These are phyloP conservation scores for Osmerus mordax DNA, from an alignment of 2,113 vertebrate species.

Conservation along the genomic window DNA sequence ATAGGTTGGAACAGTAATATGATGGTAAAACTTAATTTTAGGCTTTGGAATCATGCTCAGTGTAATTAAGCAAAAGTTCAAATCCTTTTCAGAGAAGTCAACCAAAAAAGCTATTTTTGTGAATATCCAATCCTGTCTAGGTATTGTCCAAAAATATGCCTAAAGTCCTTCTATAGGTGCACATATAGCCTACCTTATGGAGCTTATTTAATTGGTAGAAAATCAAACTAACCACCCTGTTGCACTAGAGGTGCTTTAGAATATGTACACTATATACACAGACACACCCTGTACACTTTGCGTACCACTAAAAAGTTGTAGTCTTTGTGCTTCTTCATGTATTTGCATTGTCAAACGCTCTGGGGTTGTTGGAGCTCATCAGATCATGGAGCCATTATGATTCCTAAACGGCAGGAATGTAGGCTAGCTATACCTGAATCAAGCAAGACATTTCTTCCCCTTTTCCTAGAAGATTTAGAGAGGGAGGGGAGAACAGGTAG, in stretches of 20 bases:
- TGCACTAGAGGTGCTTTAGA: slow-evolving; percentile 60
- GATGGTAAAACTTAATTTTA: not conserved
- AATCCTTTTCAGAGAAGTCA: not conserved
- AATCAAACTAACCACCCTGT: slow-evolving; percentile 54
- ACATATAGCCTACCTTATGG: slow-evolving; percentile 10
- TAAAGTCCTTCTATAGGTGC: slow-evolving; percentile 43
- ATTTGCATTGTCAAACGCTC: slow-evolving; percentile 52
- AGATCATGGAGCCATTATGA: slow-evolving; percentile 35
- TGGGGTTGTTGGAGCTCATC: slow-evolving; percentile 36
- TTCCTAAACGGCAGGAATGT: not conserved
- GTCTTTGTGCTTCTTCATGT: slow-evolving; percentile 67
- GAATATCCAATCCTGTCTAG: slow-evolving; percentile 9
- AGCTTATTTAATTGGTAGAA: slow-evolving; percentile 31
- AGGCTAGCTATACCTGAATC: slow-evolving; percentile 6
- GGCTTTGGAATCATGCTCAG: not conserved
- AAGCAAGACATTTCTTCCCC: not conserved
- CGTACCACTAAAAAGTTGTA: slow-evolving; percentile 52
- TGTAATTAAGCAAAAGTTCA: not conserved
- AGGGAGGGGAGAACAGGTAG: not conserved
- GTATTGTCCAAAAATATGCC: slow-evolving; percentile 53
- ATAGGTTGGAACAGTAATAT: too few relatives aligned
- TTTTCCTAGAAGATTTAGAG: not conserved
- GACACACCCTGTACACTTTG: slow-evolving; percentile 52
- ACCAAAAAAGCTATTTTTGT: not conserved
- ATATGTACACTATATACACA: slow-evolving; percentile 71